phyloP scores from a whole-genome alignment of 1,140 invertebrate genomes.

The Monomorium pharaonis region DNA sequence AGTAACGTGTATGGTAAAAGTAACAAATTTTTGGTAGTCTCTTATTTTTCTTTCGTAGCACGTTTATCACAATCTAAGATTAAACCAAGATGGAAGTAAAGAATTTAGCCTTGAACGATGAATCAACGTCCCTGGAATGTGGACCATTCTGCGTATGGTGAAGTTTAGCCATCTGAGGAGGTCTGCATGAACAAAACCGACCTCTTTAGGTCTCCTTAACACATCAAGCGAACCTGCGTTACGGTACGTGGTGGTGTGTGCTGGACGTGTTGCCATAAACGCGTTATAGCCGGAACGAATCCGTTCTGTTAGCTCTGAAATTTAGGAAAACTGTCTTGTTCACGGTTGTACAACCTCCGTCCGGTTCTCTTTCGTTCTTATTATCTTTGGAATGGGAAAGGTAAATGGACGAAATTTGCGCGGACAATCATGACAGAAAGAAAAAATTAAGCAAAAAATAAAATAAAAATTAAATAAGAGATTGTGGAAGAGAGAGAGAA shows the following conservation, averaged over 20 bases:
- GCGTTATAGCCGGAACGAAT: constrained; percentile 82
- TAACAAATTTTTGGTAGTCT: neutral
- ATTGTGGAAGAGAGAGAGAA: neutral
- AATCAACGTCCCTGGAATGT: constrained; percentile 62
- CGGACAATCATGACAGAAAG: constrained; percentile 30
- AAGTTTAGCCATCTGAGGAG: constrained; percentile 30
- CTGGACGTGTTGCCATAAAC: constrained; percentile 76
- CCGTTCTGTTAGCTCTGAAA: constrained; percentile 71
- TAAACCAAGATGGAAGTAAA: neutral
- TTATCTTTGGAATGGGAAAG: constrained; percentile 47
- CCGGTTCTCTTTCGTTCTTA: constrained; percentile 35
- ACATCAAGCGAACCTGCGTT: constrained; percentile 55
- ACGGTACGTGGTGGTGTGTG: neutral
- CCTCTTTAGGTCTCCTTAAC: constrained; percentile 79
- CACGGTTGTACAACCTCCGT: constrained; percentile 69
- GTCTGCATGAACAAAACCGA: constrained; percentile 72
- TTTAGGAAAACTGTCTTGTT: constrained; percentile 76
- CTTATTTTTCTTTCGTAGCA: neutral
- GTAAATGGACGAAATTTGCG: constrained; percentile 76
- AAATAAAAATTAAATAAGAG: too few relatives aligned
- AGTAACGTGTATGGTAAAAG: neutral
- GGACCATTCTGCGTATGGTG: neutral
- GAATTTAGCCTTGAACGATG: neutral
- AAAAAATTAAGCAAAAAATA: neutral
- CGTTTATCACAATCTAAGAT: neutral